Conservation (phyloP, 2,113 vertebrate genomes). For the Numenius arquata region DNA sequence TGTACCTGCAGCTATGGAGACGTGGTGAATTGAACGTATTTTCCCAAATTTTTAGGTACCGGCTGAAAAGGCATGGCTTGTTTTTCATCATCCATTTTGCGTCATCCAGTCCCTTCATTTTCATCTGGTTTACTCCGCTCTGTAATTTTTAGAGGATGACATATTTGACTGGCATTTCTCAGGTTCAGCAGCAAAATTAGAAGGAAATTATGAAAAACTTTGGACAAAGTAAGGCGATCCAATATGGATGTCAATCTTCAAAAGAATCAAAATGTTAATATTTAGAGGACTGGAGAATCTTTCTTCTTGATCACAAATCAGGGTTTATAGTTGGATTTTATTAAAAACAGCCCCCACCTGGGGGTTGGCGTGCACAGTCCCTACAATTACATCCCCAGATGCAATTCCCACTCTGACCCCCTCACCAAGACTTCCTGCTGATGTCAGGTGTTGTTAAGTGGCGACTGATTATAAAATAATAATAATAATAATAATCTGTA, state of each 20-base stretch:
- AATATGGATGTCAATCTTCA: neutral
- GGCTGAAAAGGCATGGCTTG: neutral
- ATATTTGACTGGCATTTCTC: neutral
- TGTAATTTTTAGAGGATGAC: neutral
- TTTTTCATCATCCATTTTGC: neutral
- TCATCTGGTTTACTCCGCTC: neutral
- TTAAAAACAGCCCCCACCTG: fast-evolving
- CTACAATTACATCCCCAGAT: neutral
- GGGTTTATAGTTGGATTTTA: neutral
- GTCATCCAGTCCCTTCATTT: neutral
- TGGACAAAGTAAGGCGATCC: neutral
- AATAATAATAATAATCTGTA: neutral
- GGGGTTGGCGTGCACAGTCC: fast-evolving
- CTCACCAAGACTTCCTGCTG: neutral
- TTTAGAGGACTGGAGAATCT: neutral
- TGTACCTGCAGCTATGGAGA: neutral
- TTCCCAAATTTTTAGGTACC: neutral
- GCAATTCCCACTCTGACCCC: neutral
- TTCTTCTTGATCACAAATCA: neutral
- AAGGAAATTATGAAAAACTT: neutral
- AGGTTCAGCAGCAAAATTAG: neutral
- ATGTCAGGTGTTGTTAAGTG: neutral
- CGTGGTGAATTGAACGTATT: neutral
- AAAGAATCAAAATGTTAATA: neutral
- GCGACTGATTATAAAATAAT: neutral